Base-by-base conservation (phyloP, 2,888 invertebrate genomes). In the Camptogramma bilineatum region DNA sequence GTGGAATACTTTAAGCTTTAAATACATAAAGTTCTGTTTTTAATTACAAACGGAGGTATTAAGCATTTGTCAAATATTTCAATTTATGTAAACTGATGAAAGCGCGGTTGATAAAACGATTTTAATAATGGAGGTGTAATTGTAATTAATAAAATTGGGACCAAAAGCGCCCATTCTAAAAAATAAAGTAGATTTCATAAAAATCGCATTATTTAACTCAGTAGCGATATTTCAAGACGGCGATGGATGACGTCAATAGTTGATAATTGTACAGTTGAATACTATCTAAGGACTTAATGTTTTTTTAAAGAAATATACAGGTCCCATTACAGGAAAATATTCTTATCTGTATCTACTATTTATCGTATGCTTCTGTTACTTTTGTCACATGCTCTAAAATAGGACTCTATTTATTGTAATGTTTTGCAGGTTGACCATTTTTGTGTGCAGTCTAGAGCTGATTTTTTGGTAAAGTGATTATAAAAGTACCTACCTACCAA, bases 291-390 rank as follows among this genome's bases (percentile, higher is more conserved):
- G 39, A 39, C 8, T 39, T 7, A 10, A 13, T 39, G 8, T 17
- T 44, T 44, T 42, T 47, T 55, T 28, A 3, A 18, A 16, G 34
- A 19, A 8, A 44, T 42, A 8, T 55, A 65, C 73, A 71, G 75
- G 77, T 72, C 70, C 72, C 78, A 78, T 79, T 68, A 79, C 70
- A 73, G 76, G 78, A 76, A 75, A 77, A 76, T 72, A 60, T 74
- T 74, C 67, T 74, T 80, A 76, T 73, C 44, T 44, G 7, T 16
- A 3, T 13, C 13, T 39, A 44, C 16, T 42, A 16, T 13, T 13
- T 44, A 44, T 17, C 7, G 16, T 44, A 44, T 17, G 44, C 7
- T 44, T 44, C 17, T 44, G 17, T 44, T 28, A 28, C 0, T 28
- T 44, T 44, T 17, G 8, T 17, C 8, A 44, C 7, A 44, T 9